Conservation (phyloP, 2,888 invertebrate species). For the Cataglyphis albicans region DNA sequence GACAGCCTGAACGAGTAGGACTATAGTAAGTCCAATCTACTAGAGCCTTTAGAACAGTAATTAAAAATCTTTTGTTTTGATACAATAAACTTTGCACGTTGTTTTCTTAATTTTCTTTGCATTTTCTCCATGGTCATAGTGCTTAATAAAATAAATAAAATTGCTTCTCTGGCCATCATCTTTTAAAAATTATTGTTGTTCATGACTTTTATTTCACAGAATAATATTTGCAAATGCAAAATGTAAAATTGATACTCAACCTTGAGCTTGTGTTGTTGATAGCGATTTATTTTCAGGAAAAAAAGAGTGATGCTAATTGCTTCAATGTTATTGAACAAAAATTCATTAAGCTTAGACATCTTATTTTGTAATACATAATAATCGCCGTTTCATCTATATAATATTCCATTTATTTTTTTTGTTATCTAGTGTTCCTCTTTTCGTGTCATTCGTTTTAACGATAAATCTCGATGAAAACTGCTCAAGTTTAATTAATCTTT, state of each 20-base stretch:
- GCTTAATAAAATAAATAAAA: neutral
- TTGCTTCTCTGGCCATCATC: neutral
- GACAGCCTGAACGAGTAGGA: conserved; percentile 1
- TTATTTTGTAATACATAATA: conserved; percentile 15
- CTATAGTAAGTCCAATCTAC: neutral
- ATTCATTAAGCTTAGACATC: neutral
- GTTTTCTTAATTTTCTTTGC: conserved; percentile 12
- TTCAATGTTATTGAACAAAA: conserved; percentile 1
- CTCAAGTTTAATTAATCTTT: conserved; percentile 79
- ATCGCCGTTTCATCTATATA: conserved; percentile 1
- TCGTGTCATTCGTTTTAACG: conserved; percentile 43
- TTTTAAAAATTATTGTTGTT: conserved; percentile 23
- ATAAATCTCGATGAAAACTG: conserved; percentile 61
- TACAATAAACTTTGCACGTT: neutral
- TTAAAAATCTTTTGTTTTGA: neutral
- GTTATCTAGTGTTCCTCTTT: conserved; percentile 2
- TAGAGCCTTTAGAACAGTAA: neutral
- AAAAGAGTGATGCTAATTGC: neutral
- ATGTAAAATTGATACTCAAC: conserved; percentile 33
- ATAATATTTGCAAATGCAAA: conserved; percentile 17
- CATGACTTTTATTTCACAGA: conserved; percentile 46
- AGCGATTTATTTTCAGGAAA: conserved; percentile 23
- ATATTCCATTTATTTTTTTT: conserved; percentile 3
- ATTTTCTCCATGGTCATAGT: neutral
- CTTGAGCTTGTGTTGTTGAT: conserved; percentile 2